Base-by-base conservation (phyloP, 1,140 invertebrate genomes). In the Drusus annulatus region DNA sequence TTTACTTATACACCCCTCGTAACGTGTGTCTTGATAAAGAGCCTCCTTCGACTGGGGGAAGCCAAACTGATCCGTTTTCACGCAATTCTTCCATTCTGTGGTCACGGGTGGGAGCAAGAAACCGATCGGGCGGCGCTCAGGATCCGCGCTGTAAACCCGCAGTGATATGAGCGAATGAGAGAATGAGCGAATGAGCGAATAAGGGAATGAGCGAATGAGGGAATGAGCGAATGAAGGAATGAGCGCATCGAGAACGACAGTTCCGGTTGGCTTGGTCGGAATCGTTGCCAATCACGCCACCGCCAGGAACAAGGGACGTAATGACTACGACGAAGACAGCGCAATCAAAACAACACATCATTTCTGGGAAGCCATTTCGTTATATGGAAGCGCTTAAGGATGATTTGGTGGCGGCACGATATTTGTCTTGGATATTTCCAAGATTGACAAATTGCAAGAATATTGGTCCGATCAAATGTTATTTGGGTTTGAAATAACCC, bases 301-400 rank as follows among this genome's bases (percentile, higher is more conserved):
- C 65, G 50, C 28, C 54, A 36, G 36, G 17, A 65, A 19, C 17
- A 76, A 56, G 77, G 77, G 19, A 50, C 63, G 60, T 73, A 79
- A 79, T 79, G 68, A 60, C 77, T 79, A 60, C 19, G 50, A 65
- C 25, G 51, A 65, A 71, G 65, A 78, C 63, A 31, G 63, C 63
- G 63, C 76, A 79, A 79, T 71, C 77, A 74, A 79, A 65, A 79
- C 78, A 79, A 79, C 78, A 79, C 78, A 79, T 79, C 78, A 79
- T 75, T 79, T 79, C 69, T 74, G 19, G 36, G 78, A 79, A 79
- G 60, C 69, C 71, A 65, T 75, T 79, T 79, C 52, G 78, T 79
- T 79, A 79, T 79, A 79, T 63, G 78, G 77, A 25, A 79, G 51
- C 56, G 56, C 50, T 79, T 17, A 74, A 79, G 78, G 78, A 75